phyloP scores from a whole-genome alignment of 92 coral and sea anemone species.

The Pocillopora meandrina region DNA sequence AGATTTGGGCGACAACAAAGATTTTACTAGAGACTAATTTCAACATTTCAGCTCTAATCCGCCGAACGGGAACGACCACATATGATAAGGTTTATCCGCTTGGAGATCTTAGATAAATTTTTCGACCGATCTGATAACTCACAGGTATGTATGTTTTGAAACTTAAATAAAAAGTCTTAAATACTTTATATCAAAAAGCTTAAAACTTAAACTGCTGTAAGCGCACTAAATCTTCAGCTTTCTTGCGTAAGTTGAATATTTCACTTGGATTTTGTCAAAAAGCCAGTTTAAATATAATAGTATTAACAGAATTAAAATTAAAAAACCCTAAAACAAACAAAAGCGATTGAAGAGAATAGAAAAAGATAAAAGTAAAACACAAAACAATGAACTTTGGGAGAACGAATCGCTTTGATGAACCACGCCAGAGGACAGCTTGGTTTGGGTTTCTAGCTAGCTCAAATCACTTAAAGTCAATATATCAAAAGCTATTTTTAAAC shows the following conservation, averaged over 20 bases:
- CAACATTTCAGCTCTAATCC: constrained; percentile 9
- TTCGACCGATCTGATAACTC: not conserved
- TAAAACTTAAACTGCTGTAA: not conserved
- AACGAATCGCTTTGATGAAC: not conserved
- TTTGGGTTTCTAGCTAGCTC: not conserved
- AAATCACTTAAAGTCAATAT: not conserved
- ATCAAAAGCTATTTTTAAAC: not conserved
- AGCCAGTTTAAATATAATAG: not conserved
- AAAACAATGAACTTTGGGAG: not conserved
- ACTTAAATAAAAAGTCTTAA: not conserved
- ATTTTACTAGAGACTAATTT: constrained; percentile 10
- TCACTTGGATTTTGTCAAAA: not conserved
- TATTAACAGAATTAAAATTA: not conserved
- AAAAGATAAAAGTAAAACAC: not conserved
- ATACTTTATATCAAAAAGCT: not conserved
- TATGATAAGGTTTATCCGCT: constrained; percentile 14
- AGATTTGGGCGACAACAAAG: not conserved
- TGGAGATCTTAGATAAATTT: not conserved
- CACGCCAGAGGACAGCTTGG: not conserved
- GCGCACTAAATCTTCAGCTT: not conserved
- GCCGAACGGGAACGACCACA: not conserved
- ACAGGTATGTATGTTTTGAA: not conserved
- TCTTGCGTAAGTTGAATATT: not conserved
- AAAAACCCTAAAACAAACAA: too few species aligned
- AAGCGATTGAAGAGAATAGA: not conserved